Evolutionary conservation across 2,113 vertebrate genomes (phyloP).

Genomic region (Clinocottus analis): DNA sequence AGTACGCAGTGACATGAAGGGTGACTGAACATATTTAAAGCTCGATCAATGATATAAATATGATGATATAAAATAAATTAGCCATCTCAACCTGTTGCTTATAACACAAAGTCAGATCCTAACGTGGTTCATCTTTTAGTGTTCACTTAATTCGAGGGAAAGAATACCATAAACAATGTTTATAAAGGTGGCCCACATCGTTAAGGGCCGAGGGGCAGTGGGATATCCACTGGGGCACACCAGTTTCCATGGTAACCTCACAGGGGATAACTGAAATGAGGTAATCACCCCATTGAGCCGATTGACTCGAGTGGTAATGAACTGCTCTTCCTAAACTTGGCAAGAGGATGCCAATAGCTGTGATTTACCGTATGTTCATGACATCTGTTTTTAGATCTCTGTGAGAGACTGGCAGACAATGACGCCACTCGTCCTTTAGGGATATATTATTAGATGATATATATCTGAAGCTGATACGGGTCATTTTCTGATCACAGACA

Average conservation of each 20-base stretch:
- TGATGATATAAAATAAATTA: background rate
- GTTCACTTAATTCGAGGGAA: background rate
- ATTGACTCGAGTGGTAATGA: constrained; percentile 67
- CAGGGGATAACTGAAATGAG: constrained; percentile 76
- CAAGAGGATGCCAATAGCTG: constrained; percentile 18
- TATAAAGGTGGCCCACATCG: constrained; percentile 17
- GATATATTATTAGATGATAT: background rate
- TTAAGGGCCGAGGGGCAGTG: constrained; percentile 35
- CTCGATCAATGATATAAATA: background rate
- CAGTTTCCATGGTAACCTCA: constrained; percentile 83
- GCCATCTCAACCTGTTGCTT: constrained; percentile 1
- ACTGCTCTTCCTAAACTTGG: constrained; percentile 45
- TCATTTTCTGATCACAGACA: background rate
- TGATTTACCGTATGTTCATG: constrained; percentile 32
- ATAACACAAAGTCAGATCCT: background rate
- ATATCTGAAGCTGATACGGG: background rate
- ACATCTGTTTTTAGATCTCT: constrained; percentile 22
- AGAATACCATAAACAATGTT: constrained; percentile 10
- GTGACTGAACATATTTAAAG: constrained; percentile 8
- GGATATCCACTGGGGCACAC: constrained; percentile 61
- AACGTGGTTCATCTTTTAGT: background rate
- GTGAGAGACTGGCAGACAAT: constrained; percentile 3
- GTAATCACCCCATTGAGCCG: constrained; percentile 73
- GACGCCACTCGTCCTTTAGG: background rate
- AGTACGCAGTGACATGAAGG: background rate